Evolutionary conservation across 2,797 vertebrate genomes (phyloP), one percentile per base, ranked within the genome.

Genomic region (Lerista edwardsae): DNA sequence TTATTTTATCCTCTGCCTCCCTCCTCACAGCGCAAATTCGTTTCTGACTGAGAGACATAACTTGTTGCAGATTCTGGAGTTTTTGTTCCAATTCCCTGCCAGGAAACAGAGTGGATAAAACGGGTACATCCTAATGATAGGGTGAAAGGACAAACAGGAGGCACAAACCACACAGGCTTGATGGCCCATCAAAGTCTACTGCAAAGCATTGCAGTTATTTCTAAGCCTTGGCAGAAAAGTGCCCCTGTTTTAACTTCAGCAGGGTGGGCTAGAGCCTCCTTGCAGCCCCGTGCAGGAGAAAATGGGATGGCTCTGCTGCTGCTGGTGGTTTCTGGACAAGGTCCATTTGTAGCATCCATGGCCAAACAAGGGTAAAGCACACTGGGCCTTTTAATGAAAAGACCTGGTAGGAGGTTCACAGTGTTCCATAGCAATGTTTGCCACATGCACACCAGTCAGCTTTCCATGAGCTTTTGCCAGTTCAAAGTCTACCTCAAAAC

Each of bases 301-400:
- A 75, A 77, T 76, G 73, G 31, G 25, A 29, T 29, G 14, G 41
- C 73, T 84, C 68, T 80, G 72, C 72, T 51, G 3, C 36, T 80
- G 72, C 72, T 51, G 3, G 29, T 64, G 82, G 27, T 71, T 76
- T 76, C 71, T 65, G 55, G 82, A 87, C 17, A 71, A 55, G 73
- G 64, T 41, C 71, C 73, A 29, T 64, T 87, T 76, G 71, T 80
- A 80, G 82, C 62, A 75, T 69, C 78, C 23, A 62, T 3, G 2
- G 9, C 82, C 77, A 80, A 84, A 84, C 77, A 87, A 62, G 82
- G 72, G 71, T 41, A 79, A 55, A 55, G 34, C 34, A n/a, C 72
- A 64, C 82, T 55, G 41, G 72, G 12, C 57, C 73, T 69, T 75
- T 83, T 75, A 64, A 75, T 27, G 51, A 68, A 12, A 51, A n/a